Percentiles rank a stretch among this genome's conserved stretches.
phyloP scores from a whole-genome alignment of 2,888 invertebrate species.

The Apeira syringaria region DNA sequence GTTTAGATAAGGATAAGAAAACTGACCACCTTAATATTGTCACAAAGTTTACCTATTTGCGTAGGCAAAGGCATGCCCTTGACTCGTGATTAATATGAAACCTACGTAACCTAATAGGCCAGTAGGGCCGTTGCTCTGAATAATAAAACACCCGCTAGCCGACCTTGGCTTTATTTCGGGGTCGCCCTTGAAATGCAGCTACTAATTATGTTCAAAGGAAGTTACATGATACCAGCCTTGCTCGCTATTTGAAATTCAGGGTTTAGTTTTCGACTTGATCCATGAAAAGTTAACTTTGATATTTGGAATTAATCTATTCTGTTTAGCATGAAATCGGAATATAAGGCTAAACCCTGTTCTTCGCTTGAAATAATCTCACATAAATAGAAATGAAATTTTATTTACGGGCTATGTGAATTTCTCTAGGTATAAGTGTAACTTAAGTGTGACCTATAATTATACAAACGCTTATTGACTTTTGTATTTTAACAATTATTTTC shows the following conservation, averaged over 20 bases:
- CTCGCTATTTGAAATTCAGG: not conserved
- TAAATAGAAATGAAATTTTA: too few relatives aligned
- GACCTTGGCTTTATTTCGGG: constrained; percentile 28
- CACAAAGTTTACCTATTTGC: constrained; percentile 17
- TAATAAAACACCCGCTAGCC: constrained; percentile 27
- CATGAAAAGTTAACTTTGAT: too few relatives aligned
- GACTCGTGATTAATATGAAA: constrained; percentile 32
- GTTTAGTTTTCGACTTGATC: too few relatives aligned
- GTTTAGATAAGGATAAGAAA: not conserved
- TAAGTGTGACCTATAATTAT: too few relatives aligned
- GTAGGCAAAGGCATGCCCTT: constrained; percentile 34
- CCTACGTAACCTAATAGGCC: constrained; percentile 30
- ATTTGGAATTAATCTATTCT: too few relatives aligned
- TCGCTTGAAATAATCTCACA: too few relatives aligned
- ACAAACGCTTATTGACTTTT: too few relatives aligned
- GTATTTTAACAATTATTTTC: too few relatives aligned
- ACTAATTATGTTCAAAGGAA: constrained; percentile 16
- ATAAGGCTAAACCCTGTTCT: too few relatives aligned
- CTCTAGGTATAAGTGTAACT: too few relatives aligned
- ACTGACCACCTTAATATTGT: constrained; percentile 4
- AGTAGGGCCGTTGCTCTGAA: constrained; percentile 27
- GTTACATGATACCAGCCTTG: constrained; percentile 6
- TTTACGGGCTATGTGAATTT: too few relatives aligned
- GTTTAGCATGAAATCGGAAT: too few relatives aligned
- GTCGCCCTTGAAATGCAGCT: constrained; percentile 24